phyloP scores from a whole-genome alignment of 1,140 invertebrate species.

The Drosophila ogumai region DNA sequence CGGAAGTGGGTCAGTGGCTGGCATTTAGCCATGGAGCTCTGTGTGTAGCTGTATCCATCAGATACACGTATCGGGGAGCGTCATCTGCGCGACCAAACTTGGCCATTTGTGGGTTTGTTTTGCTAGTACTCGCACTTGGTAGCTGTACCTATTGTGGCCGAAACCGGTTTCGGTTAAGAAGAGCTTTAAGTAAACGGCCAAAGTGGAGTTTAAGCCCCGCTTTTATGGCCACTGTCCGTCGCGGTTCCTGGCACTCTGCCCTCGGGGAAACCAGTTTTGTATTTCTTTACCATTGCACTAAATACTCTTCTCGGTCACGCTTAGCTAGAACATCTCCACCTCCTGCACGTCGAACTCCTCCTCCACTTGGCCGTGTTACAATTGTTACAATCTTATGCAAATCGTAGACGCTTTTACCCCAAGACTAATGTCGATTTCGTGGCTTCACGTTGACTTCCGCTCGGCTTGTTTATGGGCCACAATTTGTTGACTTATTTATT shows the following conservation, averaged over 20 bases:
- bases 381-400: conserved; percentile 62
- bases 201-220: conserved; percentile 44
- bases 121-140: conserved; percentile 48
- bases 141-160: conserved; percentile 59
- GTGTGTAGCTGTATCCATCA: conserved; percentile 48
- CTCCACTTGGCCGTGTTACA: conserved; percentile 16
- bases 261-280: conserved; percentile 61
- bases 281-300: conserved; percentile 25
- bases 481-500: conserved; percentile 58
- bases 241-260: conserved; percentile 59
- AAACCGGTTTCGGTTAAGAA: conserved; percentile 50
- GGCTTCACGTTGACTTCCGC: conserved; percentile 45
- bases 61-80: conserved; percentile 52
- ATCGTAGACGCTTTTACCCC: conserved; percentile 38
- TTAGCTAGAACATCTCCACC: conserved; percentile 64
- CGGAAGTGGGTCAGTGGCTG: conserved; percentile 75
- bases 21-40: conserved; percentile 53
- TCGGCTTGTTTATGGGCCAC: conserved; percentile 45
- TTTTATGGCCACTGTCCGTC: conserved; percentile 49
- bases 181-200: conserved; percentile 50
- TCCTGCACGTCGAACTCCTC: conserved; percentile 2
- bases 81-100: conserved; percentile 53
- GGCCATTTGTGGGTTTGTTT: conserved; percentile 50
- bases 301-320: conserved; percentile 63
- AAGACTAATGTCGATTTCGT: conserved; percentile 40